Conservation (phyloP, 2,888 invertebrate genomes). For the Cinara cedri region DNA sequence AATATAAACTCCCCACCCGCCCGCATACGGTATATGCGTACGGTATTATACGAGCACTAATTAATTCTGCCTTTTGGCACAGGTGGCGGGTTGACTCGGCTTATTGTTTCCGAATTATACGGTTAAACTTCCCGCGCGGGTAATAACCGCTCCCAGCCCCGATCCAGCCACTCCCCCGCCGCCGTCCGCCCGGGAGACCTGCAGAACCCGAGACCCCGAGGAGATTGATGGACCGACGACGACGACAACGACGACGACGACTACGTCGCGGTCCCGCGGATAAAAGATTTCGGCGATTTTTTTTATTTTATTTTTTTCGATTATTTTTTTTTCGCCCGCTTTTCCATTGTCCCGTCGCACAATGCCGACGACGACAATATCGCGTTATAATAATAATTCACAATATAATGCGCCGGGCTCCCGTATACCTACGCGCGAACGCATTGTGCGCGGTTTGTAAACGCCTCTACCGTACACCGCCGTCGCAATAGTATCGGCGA, state of each 20-base stretch:
- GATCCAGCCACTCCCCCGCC: background rate
- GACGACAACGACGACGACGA: background rate
- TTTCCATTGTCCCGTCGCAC: too few species aligned
- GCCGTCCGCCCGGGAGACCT: background rate
- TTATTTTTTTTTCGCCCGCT: too few species aligned
- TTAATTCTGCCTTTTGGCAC: conserved; percentile 52
- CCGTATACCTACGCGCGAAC: too few species aligned
- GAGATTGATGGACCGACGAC: background rate
- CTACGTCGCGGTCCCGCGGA: background rate
- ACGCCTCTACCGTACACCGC: too few species aligned
- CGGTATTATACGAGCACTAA: background rate
- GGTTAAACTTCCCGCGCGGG: conserved; percentile 8
- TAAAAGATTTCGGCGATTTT: background rate
- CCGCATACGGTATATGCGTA: too few species aligned
- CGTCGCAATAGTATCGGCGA: too few species aligned
- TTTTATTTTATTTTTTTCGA: too few species aligned
- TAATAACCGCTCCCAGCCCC: background rate
- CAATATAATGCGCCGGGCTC: too few species aligned
- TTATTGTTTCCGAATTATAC: conserved; percentile 35
- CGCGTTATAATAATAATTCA: too few species aligned
- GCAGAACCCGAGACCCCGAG: background rate
- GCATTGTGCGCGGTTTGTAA: too few species aligned
- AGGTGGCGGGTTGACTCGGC: conserved; percentile 49
- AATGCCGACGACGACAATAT: too few species aligned
- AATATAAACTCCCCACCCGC: background rate